Conservation (phyloP, 2,797 vertebrate species). For the Lacerta viridis region DNA sequence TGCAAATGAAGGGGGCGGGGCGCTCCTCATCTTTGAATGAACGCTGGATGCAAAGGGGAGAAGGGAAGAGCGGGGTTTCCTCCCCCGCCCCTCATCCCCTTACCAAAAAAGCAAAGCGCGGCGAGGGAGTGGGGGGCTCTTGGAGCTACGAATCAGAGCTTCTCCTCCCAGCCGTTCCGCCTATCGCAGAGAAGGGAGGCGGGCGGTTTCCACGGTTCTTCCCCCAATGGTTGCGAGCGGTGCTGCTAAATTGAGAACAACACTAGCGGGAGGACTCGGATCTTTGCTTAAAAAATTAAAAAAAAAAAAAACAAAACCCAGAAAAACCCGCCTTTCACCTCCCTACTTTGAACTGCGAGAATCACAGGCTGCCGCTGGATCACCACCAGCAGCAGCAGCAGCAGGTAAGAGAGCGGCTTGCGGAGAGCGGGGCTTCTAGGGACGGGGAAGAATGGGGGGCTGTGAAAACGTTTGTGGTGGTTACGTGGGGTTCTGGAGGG, state of each 20-base stretch:
- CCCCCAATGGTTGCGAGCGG: background rate
- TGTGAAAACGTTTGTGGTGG: too few species aligned
- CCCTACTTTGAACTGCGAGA: background rate
- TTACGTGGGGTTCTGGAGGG: background rate
- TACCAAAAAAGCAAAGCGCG: background rate
- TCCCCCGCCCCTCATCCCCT: background rate
- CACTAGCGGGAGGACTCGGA: background rate
- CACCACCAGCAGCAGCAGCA: background rate
- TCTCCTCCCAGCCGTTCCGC: background rate
- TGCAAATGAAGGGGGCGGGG: slow-evolving; percentile 44
- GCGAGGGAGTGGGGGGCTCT: background rate
- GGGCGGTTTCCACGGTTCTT: background rate
- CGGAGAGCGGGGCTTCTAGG: background rate
- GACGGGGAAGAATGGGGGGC: background rate
- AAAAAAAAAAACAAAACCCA: too few species aligned
- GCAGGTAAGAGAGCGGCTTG: slow-evolving; percentile 5
- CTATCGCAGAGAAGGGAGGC: slow-evolving; percentile 1
- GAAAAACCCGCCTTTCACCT: background rate
- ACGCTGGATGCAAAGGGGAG: slow-evolving; percentile 49
- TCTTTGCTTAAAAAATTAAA: too few species aligned
- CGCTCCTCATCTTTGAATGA: slow-evolving; percentile 65
- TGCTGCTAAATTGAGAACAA: slow-evolving; percentile 16
- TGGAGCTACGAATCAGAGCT: background rate
- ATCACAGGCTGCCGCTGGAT: background rate
- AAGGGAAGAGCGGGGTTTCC: background rate